These are phyloP conservation scores for Steinernema khuongi DNA, from an alignment of 1,140 invertebrate species.

Conservation along the genomic window DNA sequence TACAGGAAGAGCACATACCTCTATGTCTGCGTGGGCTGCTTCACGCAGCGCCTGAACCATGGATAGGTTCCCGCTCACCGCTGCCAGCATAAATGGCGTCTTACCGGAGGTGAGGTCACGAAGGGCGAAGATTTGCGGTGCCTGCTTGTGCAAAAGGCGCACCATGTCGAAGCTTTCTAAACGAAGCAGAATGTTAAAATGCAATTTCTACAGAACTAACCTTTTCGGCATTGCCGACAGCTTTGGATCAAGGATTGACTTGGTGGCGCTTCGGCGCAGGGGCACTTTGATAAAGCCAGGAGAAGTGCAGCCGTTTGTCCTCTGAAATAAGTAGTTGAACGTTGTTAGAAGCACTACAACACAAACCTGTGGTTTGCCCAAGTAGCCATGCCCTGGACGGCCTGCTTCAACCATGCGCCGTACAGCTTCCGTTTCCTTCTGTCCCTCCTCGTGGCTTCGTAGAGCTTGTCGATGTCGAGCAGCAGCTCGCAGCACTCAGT, in stretches of 20 bases:
- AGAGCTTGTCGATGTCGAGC: not conserved
- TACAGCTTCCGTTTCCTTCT: not conserved
- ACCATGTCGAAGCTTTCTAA: conserved; percentile 3
- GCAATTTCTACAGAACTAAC: not conserved
- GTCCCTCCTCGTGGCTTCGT: not conserved
- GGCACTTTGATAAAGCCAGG: not conserved
- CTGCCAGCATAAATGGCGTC: not conserved
- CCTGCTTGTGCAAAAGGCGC: not conserved
- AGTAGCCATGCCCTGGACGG: not conserved
- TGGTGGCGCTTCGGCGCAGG: not conserved
- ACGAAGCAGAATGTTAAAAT: not conserved
- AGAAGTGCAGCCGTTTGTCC: not conserved
- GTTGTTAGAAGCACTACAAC: no score
- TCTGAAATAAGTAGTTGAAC: no score
- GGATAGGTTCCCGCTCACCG: not conserved
- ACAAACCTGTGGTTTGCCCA: not conserved
- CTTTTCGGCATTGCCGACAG: not conserved
- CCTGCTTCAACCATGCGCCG: not conserved
- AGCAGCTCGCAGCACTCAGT: not conserved
- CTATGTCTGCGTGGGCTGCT: not conserved
- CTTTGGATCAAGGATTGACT: not conserved
- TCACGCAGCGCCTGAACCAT: not conserved
- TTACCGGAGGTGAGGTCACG: not conserved
- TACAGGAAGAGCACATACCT: not conserved
- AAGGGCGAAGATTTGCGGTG: not conserved